These are phyloP conservation scores for Eulithis testata DNA, from an alignment of 2,888 invertebrate species.

Conservation along the genomic window DNA sequence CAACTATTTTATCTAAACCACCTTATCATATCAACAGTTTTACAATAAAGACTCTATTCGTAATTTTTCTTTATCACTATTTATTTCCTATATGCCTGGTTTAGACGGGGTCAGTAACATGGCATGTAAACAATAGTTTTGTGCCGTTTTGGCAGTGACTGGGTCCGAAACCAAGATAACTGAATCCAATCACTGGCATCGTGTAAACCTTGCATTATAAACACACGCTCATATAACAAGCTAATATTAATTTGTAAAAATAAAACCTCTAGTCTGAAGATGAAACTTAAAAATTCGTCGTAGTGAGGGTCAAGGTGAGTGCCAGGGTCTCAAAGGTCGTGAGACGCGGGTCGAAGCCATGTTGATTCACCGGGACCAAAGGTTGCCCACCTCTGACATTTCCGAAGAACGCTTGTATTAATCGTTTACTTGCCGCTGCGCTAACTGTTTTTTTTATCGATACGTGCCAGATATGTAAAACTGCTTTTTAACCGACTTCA, in stretches of 20 bases:
- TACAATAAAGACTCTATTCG: too few species aligned
- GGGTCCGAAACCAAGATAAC: too few species aligned
- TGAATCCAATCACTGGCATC: too few species aligned
- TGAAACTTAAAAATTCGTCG: slow-evolving; percentile 42
- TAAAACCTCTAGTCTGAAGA: slow-evolving; percentile 17
- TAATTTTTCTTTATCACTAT: too few species aligned
- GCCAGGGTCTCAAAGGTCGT: slow-evolving; percentile 62
- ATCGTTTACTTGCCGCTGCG: slow-evolving; percentile 39
- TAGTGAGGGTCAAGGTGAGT: slow-evolving; percentile 38
- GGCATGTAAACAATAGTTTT: too few species aligned
- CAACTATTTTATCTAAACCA: too few species aligned
- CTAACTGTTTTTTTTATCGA: slow-evolving; percentile 44
- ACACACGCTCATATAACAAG: background rate
- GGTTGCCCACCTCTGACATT: slow-evolving; percentile 75
- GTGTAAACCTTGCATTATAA: too few species aligned
- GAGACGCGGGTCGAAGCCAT: slow-evolving; percentile 58
- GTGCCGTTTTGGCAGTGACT: too few species aligned
- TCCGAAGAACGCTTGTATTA: slow-evolving; percentile 43
- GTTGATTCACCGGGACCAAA: slow-evolving; percentile 51
- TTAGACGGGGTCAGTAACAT: too few species aligned
- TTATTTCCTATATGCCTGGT: too few species aligned
- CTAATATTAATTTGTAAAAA: background rate
- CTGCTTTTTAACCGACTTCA: too few species aligned
- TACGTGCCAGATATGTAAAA: background rate
- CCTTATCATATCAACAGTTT: too few species aligned